phyloP scores from a whole-genome alignment of 2,888 invertebrate genomes.

The Agrotis puta region DNA sequence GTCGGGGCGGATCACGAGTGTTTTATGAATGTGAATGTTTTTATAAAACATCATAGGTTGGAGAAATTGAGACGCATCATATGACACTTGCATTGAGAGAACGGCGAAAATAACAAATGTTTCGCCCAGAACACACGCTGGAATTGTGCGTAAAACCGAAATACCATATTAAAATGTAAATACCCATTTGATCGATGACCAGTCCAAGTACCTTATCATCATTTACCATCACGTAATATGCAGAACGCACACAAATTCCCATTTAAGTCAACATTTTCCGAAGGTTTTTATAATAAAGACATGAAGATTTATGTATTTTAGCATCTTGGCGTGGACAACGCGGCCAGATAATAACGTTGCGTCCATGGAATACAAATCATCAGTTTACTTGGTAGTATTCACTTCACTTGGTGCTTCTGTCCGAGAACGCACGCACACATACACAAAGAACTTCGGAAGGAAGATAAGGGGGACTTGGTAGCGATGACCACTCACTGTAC shows the following conservation, averaged over 20 bases:
- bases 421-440: constrained; percentile 36
- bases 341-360: constrained; percentile 56
- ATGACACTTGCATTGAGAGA: background rate
- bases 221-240: constrained; percentile 50
- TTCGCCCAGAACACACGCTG: too few relatives aligned
- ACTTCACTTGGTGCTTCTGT: background rate
- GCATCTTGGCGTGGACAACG: constrained; percentile 43
- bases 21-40: too few relatives aligned
- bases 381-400: constrained; percentile 49
- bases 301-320: constrained; percentile 58
- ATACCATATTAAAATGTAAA: background rate
- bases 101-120: too few relatives aligned
- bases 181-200: constrained; percentile 9
- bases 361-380: constrained; percentile 70
- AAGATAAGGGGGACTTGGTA: background rate
- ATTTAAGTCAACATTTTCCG: constrained; percentile 51
- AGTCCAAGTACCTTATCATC: constrained; percentile 35
- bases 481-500: background rate
- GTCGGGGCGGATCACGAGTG: too few relatives aligned
- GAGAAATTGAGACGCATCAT: too few relatives aligned
- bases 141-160: background rate
- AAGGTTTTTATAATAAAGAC: constrained; percentile 58
- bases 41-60: too few relatives aligned
- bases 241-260: constrained; percentile 47
- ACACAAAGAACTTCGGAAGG: background rate